These are phyloP conservation scores for Polylopha cassiicola DNA, from an alignment of 2,888 invertebrate genomes.

Conservation along the genomic window DNA sequence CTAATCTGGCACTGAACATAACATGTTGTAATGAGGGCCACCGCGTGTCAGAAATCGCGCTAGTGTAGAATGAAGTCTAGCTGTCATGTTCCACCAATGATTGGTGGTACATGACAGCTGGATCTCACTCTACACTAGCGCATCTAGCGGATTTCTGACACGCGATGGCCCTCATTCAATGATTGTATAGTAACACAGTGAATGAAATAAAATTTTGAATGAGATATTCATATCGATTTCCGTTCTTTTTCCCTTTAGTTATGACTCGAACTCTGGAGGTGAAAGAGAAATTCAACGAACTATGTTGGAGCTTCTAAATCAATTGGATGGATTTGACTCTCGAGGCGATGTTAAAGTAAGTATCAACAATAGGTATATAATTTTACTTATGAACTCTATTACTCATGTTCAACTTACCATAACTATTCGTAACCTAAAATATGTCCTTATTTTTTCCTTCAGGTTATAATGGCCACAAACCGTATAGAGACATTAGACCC, in stretches of 20 bases:
- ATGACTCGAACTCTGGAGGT: constrained; percentile 99
- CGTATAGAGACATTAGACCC: constrained; percentile 99
- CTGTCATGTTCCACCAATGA: too few species aligned
- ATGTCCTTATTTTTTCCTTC: constrained; percentile 26
- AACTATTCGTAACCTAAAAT: background rate
- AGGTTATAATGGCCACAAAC: constrained; percentile 98
- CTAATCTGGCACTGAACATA: too few species aligned
- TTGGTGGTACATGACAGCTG: too few species aligned
- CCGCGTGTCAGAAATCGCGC: too few species aligned
- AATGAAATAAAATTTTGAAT: too few species aligned
- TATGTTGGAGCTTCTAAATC: constrained; percentile 99
- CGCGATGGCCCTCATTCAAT: too few species aligned
- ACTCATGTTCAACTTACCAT: background rate
- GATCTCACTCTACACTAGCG: too few species aligned
- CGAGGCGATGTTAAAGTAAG: constrained; percentile 95
- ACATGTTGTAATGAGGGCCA: too few species aligned
- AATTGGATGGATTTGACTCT: constrained; percentile 98
- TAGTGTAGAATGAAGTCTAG: too few species aligned
- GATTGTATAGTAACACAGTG: too few species aligned
- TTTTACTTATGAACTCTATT: background rate
- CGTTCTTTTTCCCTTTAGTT: constrained; percentile 61
- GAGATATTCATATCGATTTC: too few species aligned
- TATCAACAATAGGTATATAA: background rate
- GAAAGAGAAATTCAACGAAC: constrained; percentile 99
- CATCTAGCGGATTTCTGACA: too few species aligned